These are phyloP conservation scores for Paramormyrops hopkinsi DNA, from an alignment of 2,797 vertebrate genomes.

Conservation along the genomic window DNA sequence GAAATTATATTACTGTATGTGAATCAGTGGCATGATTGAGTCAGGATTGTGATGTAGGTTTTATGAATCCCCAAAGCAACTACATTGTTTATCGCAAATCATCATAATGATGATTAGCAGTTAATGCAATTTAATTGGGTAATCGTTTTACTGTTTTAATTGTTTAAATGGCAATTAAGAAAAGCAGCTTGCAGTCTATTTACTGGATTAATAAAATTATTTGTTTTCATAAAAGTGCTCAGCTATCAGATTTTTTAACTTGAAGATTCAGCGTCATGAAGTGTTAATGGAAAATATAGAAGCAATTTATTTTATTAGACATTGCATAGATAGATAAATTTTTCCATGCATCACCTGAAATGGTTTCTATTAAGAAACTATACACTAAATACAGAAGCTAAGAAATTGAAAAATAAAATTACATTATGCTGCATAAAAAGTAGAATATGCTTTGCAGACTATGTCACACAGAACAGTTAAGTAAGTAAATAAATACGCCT, in stretches of 20 bases:
- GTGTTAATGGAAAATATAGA: neutral
- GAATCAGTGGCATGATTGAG: neutral
- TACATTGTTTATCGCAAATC: neutral
- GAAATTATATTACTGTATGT: neutral
- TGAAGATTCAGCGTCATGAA: neutral
- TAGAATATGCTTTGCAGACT: neutral
- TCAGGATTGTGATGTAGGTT: neutral
- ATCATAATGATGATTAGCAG: conserved; percentile 3
- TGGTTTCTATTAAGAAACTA: neutral
- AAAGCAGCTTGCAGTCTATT: neutral
- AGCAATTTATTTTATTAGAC: neutral
- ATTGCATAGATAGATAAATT: neutral
- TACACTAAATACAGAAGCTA: neutral
- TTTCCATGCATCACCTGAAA: neutral
- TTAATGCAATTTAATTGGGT: neutral
- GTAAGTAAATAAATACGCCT: neutral
- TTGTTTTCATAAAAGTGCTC: neutral
- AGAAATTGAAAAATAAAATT: neutral
- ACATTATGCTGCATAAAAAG: neutral
- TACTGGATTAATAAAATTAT: neutral
- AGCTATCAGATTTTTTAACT: neutral
- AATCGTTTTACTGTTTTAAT: neutral
- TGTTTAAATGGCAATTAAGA: conserved; percentile 8
- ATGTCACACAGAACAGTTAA: neutral
- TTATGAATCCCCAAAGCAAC: neutral